These are phyloP conservation scores for Malthinus flaveolus DNA, from an alignment of 2,888 invertebrate species.

Conservation along the genomic window DNA sequence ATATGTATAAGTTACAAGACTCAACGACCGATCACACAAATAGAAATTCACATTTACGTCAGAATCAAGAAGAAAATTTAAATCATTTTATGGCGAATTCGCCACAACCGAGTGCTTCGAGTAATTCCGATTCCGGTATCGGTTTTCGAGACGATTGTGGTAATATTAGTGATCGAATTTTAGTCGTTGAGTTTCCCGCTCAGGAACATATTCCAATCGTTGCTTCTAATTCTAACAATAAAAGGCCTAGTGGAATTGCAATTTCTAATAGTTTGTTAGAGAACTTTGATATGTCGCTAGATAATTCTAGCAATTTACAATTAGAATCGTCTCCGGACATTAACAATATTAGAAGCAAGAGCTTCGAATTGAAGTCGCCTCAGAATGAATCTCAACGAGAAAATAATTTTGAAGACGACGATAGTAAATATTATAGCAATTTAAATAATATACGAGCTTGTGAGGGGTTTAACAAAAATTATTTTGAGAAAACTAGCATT, in stretches of 20 bases:
- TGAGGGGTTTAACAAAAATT: conserved; percentile 35
- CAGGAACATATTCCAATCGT: conserved; percentile 44
- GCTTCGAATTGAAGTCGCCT: conserved; percentile 29
- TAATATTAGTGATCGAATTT: conserved; percentile 78
- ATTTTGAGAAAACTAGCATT: conserved; percentile 6
- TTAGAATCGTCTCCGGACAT: conserved; percentile 19
- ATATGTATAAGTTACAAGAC: conserved; percentile 70
- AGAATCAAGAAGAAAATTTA: conserved; percentile 55
- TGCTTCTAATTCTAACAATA: conserved; percentile 34
- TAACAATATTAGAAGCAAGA: conserved; percentile 38
- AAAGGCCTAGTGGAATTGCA: conserved; percentile 48
- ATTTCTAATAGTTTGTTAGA: conserved; percentile 44
- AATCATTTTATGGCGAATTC: conserved; percentile 66
- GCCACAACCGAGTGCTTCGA: conserved; percentile 86
- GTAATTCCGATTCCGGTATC: conserved; percentile 94
- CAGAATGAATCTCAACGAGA: conserved; percentile 24
- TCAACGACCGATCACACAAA: conserved; percentile 43
- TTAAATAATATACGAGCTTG: conserved; percentile 50
- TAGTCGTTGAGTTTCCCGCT: conserved; percentile 74
- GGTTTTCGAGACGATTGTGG: conserved; percentile 90
- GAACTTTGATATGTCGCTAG: conserved; percentile 41
- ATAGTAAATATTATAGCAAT: conserved; percentile 42
- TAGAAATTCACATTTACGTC: conserved; percentile 20
- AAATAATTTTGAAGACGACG: conserved; percentile 30
- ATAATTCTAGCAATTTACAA: conserved; percentile 28